phyloP scores from a whole-genome alignment of 1,140 invertebrate species.

The silkworm (Bombyx mori) region ASM3026992v2 NC_085133.1:5149001-5149500 shows the following conservation, averaged over 20 bases:
- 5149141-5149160: conserved; percentile 76
- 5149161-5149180: conserved; percentile 82
- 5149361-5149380: too few relatives aligned
- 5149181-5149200: conserved; percentile 79
- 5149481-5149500: too few relatives aligned
- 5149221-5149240: background rate
- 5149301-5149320: too few relatives aligned
- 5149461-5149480: too few relatives aligned
- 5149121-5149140: conserved; percentile 70
- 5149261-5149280: background rate
- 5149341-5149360: too few relatives aligned
- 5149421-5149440: too few relatives aligned
- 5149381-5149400: too few relatives aligned
- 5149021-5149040: conserved; percentile 55
- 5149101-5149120: conserved; percentile 24
- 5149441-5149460: too few relatives aligned
- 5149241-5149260: background rate
- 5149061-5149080: conserved; percentile 42
- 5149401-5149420: too few relatives aligned
- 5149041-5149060: conserved; percentile 45
- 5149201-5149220: conserved; percentile 75
- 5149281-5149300: background rate
- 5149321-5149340: too few relatives aligned
- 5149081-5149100: conserved; percentile 27
- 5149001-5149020: conserved; percentile 12